phyloP scores from a whole-genome alignment of 2,888 invertebrate genomes.

The Drosophila neotestacea region DNA sequence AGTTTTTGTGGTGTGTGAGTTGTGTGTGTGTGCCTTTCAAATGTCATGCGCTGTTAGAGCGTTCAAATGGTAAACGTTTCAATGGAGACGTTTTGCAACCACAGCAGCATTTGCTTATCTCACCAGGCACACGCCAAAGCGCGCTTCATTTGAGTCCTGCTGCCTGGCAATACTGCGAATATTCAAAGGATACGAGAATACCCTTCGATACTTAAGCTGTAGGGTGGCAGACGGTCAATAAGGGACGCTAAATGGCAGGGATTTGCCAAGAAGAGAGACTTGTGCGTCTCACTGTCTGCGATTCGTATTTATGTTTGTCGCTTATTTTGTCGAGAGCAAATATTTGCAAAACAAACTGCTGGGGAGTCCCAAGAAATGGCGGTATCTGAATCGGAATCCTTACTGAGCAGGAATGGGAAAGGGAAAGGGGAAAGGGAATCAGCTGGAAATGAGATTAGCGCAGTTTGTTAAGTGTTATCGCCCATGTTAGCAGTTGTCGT shows the following conservation, averaged over 20 bases:
- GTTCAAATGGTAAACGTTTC: slow-evolving; percentile 72
- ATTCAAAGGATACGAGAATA: slow-evolving; percentile 63
- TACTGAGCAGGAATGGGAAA: neutral
- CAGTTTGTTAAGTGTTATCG: slow-evolving; percentile 75
- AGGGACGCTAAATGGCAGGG: slow-evolving; percentile 63
- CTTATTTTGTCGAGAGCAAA: slow-evolving; percentile 71
- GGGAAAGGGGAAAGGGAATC: slow-evolving; percentile 20
- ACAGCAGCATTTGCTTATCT: slow-evolving; percentile 75
- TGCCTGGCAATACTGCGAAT: slow-evolving; percentile 37
- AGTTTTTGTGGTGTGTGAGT: neutral
- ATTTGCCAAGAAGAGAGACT: slow-evolving; percentile 60
- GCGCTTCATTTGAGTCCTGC: slow-evolving; percentile 73
- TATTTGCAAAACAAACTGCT: slow-evolving; percentile 66
- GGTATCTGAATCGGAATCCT: slow-evolving; percentile 22
- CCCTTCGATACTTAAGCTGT: slow-evolving; percentile 24
- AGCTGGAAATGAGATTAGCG: slow-evolving; percentile 71
- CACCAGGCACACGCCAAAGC: slow-evolving; percentile 66
- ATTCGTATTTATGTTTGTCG: slow-evolving; percentile 69
- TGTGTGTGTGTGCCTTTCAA: slow-evolving; percentile 59
- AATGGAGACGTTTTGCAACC: slow-evolving; percentile 61
- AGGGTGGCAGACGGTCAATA: slow-evolving; percentile 63
- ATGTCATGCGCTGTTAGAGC: slow-evolving; percentile 79
- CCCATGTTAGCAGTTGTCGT: slow-evolving; percentile 73
- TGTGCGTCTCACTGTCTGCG: slow-evolving; percentile 41
- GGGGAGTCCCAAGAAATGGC: slow-evolving; percentile 13